Evolutionary conservation across 2,113 vertebrate genomes (phyloP).

Genomic region (Cebus imitator): DNA sequence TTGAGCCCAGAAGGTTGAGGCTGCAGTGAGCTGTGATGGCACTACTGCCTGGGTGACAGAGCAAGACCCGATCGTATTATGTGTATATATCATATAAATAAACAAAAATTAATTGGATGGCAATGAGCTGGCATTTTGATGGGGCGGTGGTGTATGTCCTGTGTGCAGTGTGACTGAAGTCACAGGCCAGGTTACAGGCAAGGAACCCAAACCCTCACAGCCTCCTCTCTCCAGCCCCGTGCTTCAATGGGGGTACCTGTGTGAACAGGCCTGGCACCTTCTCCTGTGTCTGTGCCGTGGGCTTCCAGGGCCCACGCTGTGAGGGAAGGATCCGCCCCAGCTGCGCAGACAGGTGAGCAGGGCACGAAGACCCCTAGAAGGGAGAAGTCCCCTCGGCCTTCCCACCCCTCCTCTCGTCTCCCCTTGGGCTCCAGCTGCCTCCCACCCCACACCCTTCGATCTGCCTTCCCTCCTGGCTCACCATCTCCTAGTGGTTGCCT

Average conservation of each 20-base stretch:
- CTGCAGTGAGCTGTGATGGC: too few relatives aligned
- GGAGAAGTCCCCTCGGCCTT: background rate
- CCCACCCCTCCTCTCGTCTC: background rate
- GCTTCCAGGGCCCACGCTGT: slow-evolving; percentile 65
- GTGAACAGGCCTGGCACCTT: slow-evolving; percentile 48
- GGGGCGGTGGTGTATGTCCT: background rate
- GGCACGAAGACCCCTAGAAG: background rate
- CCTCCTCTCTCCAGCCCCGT: slow-evolving; percentile 71
- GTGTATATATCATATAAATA: background rate
- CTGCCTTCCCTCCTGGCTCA: background rate
- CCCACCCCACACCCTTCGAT: background rate
- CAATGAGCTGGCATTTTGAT: background rate
- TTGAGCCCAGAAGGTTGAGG: background rate
- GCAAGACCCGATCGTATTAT: background rate
- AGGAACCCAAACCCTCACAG: slow-evolving; percentile 58
- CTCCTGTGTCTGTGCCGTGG: slow-evolving; percentile 61
- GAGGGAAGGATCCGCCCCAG: slow-evolving; percentile 32
- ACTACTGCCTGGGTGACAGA: background rate
- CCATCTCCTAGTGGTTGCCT: background rate
- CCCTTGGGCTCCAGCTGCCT: background rate
- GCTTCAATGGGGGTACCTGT: slow-evolving; percentile 77
- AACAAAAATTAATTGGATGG: background rate
- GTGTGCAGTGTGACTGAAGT: background rate
- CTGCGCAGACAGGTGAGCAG: slow-evolving; percentile 69
- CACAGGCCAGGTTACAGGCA: background rate